Base-by-base conservation (phyloP, 2,797 vertebrate genomes). In the Sciurus vulgaris region DNA sequence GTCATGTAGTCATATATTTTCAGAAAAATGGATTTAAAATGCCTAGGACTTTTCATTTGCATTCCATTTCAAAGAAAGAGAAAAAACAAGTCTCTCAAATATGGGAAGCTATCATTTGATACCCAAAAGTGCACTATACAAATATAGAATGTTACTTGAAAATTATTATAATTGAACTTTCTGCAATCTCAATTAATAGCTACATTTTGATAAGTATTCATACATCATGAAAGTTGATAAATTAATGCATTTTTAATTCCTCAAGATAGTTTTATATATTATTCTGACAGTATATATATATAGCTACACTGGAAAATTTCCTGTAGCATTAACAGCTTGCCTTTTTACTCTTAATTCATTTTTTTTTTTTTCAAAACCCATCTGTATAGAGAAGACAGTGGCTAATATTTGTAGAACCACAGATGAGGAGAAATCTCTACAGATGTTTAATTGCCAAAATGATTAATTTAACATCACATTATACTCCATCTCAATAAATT, bases 161-260 rank as follows among this genome's bases (percentile, higher is more conserved):
- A 97, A 88, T 38, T 63, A 91, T 73, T 24, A 47, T 22, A 92
- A 79, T 89, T 89, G 78, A 86, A 94, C 88, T 47, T 78, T 17
- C 4, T 91, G n/a, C 22, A 90, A 6, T 87, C 76, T 65, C 86
- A 95, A 95, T 93, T 92, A 72, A 96, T 85, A 63, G 10, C 91
- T 96, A 47, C 83, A 54, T 77, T 14, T 86, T 67, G 65, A 93
- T 87, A 96, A 93, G 59, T 86, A 86, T 13, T 14, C 24, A 77
- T 61, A 69, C 61, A 51, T 92, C 70, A 95, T 24, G 61, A 79
- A 97, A 96, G 67, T 95, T 97, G 97, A 96, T 94, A 95, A 97
- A 93, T 41, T 20, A 18, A 44, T 59, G 65, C 8, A 26, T 93
- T 97, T 56, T 94, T 89, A 96, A 96, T 79, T 91, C 33, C 74